Evolutionary conservation across 2,888 invertebrate genomes (phyloP).

Genomic region (Drosophila niveifrons): DNA sequence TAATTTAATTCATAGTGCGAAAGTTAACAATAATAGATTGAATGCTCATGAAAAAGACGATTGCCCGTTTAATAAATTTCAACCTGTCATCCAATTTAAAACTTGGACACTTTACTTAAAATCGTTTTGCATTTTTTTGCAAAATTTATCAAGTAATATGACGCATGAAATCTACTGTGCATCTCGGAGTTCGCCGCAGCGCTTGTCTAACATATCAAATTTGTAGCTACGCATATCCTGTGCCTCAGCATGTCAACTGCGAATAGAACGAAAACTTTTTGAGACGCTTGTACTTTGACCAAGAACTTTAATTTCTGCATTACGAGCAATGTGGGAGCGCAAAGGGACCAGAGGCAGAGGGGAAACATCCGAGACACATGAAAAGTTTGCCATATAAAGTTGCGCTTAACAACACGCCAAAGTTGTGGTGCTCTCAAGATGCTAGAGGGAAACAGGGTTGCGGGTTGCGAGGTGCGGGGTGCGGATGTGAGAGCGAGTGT

Average conservation of each 20-base stretch:
- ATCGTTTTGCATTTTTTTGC: too few species aligned
- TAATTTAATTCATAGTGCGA: too few species aligned
- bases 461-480: background rate
- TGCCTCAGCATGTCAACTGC: slow-evolving; percentile 75
- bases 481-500: background rate
- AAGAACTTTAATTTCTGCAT: slow-evolving; percentile 78
- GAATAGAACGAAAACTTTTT: slow-evolving; percentile 66
- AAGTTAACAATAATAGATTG: too few species aligned
- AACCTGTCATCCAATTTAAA: too few species aligned
- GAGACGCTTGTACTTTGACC: slow-evolving; percentile 72
- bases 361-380: slow-evolving; percentile 53
- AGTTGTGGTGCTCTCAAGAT: slow-evolving; percentile 28
- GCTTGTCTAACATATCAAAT: slow-evolving; percentile 81
- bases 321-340: slow-evolving; percentile 37
- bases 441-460: background rate
- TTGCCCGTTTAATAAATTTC: too few species aligned
- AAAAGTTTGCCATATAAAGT: slow-evolving; percentile 74
- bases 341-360: background rate
- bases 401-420: slow-evolving; percentile 71
- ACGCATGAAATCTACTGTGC: slow-evolving; percentile 34
- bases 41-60: too few species aligned
- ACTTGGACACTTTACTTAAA: too few species aligned
- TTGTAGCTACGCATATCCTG: slow-evolving; percentile 76
- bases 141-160: background rate
- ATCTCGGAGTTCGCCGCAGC: slow-evolving; percentile 40